A percentile compares a stretch with the other conserved stretches of the same genome.
phyloP scores from a whole-genome alignment of 2,113 vertebrate species.

The Brienomyrus brachyistius region DNA sequence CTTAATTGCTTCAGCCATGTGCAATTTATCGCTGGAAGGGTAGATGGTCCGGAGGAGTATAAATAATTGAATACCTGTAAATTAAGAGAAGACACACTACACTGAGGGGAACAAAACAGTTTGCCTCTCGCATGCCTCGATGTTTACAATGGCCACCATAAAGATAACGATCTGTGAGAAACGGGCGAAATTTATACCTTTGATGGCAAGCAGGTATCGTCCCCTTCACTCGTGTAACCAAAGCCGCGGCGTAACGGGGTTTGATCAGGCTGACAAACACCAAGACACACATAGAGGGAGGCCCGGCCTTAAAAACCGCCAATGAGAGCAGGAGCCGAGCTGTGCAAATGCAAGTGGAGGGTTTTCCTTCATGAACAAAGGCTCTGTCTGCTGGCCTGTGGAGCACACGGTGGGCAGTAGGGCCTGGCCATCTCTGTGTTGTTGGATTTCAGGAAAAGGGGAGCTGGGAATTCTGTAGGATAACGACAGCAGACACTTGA shows the following conservation, averaged over 20 bases:
- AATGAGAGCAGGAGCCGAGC: not conserved
- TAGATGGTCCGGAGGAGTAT: slow-evolving; percentile 42
- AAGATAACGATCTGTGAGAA: not conserved
- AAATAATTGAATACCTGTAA: slow-evolving; percentile 45
- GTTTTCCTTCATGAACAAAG: not conserved
- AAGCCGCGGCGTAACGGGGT: not conserved
- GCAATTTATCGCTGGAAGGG: slow-evolving; percentile 40
- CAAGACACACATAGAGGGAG: not conserved
- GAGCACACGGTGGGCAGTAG: not conserved
- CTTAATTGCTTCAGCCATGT: slow-evolving; percentile 40
- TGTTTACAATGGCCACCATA: not conserved
- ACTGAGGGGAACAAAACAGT: not conserved
- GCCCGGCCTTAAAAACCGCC: not conserved
- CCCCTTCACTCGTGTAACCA: not conserved
- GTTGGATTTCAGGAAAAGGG: not conserved
- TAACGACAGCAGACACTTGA: not conserved
- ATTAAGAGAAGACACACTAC: slow-evolving; percentile 22
- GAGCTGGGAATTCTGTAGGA: not conserved
- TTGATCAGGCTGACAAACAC: not conserved
- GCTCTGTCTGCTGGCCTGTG: not conserved
- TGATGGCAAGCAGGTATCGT: not conserved
- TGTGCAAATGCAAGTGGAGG: not conserved
- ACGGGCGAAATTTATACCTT: not conserved
- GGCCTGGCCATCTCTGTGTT: not conserved
- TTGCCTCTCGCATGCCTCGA: not conserved